Evolutionary conservation across 1,140 invertebrate genomes (phyloP), one percentile per base, ranked within the genome.

Genomic region (Drosophila kanapiae): DNA sequence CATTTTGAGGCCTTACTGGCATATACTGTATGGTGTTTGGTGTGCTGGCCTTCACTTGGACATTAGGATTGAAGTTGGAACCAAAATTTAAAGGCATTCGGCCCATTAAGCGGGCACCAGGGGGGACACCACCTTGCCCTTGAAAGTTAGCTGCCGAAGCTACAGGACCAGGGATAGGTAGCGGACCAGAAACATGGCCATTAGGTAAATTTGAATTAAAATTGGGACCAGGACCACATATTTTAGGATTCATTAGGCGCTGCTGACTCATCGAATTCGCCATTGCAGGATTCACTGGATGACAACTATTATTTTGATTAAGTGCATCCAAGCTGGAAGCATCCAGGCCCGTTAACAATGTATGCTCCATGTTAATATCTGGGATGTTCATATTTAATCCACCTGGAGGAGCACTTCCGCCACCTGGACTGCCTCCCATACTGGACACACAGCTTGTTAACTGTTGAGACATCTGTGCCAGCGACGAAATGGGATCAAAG

Each of bases 21-120:
- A 99, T 95, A 94, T 99, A 99, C 94, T 99, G 98, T 87, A 99
- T 99, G 13, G 98, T 99, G 93, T 99, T 99, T 0, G 98, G 98
- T 3, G 98, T 98, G 93, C 97, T 98, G 2, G 98, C 96, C 94
- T 99, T 99, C 29, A 99, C 98, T 94, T 98, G 97, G 45, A 98
- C 96, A 92, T 97, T 98, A 3, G 97, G 96, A 64, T 86, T 92
- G 10, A 92, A 92, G 40, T 88, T 92, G 0, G 77, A 87, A 0
- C 84, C 83, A 51, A 92, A 92, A 57, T 83, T 88, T 7, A 86
- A 63, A 1, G 87, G 82, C 75, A 91, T 77, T 10, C 94, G 94
- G 3, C 93, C 94, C 91, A 94, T 95, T 78, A 93, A 91, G 0
- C 86, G 94, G 27, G 87, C 69, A n/a, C 78, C 85, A 4, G 88